Percentiles rank a stretch among this genome's conserved stretches.
Evolutionary conservation across 2,888 invertebrate species (phyloP).

Genomic region (Eueremaeus valkanovi): DNA sequence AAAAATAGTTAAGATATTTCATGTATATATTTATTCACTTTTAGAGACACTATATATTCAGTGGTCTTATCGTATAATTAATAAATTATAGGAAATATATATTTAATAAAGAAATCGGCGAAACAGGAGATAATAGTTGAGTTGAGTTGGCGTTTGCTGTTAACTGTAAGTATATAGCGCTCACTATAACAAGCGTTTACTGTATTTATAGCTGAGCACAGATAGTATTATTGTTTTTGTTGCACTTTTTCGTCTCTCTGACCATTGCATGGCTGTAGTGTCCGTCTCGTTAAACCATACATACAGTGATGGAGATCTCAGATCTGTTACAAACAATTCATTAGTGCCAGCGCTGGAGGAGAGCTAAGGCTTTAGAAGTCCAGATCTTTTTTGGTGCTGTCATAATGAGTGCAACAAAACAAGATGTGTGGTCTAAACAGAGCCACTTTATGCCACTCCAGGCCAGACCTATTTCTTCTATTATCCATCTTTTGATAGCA

Average conservation of each 20-base stretch:
- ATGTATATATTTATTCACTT: background rate
- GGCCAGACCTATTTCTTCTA: too few relatives aligned
- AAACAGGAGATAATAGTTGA: too few relatives aligned
- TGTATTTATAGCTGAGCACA: too few relatives aligned
- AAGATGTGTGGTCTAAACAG: background rate
- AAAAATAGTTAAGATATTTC: background rate
- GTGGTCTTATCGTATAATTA: too few relatives aligned
- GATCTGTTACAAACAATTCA: constrained; percentile 23
- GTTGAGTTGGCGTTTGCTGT: too few relatives aligned
- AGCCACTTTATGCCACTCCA: background rate
- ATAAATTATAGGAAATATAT: too few relatives aligned
- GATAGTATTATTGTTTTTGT: too few relatives aligned
- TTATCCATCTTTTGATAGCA: constrained; percentile 1
- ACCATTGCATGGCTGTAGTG: background rate
- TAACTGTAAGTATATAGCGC: too few relatives aligned
- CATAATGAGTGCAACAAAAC: constrained; percentile 1
- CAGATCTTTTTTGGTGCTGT: background rate
- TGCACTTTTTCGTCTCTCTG: background rate
- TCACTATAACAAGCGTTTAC: constrained; percentile 3
- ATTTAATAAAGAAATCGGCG: too few relatives aligned
- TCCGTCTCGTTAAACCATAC: background rate
- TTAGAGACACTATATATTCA: background rate
- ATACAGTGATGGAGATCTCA: constrained; percentile 4
- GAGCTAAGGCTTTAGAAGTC: background rate
- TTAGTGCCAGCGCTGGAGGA: constrained; percentile 7